Base-by-base conservation (phyloP, 2,797 vertebrate species). In the Thamnophis elegans region DNA sequence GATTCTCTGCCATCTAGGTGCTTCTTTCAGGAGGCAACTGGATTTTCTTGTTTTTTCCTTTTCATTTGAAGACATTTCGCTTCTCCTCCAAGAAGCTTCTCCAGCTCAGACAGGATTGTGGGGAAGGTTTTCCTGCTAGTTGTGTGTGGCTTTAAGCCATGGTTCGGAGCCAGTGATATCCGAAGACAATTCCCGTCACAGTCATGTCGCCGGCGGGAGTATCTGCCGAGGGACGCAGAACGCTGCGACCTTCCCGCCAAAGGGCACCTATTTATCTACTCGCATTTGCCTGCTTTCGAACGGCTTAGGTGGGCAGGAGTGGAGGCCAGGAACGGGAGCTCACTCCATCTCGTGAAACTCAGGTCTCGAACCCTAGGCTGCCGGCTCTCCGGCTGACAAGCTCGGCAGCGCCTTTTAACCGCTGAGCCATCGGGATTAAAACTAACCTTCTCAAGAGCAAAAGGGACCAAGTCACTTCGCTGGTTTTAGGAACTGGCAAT, bases 131-230 rank as follows among this genome's bases (percentile, higher is more conserved):
- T 60, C 58, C 25, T 60, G 25, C 60, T 4, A 10, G 25, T 60
- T 3, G 4, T 14, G 12, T 65, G 11, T 1, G 4, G 13, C 26
- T n/a, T 65, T 65, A 65, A n/a, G 60, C 4, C 28, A 22, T n/a
- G 26, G 1, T n/a, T 12, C 26, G 5, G 12, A n/a, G 0, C 60
- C 60, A 2, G 12, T 0, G 4, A n/a, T 65, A 5, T 13, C 60
- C 28, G 4, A 65, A 65, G 26, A 65, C 60, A 13, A 65, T 65
- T n/a, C 13, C 60, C 12, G 12, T n/a, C 4, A 42, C 4, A 42
- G 26, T 28, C 28, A 65, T 1, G 12, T 1, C 1, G 4, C 60
- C 60, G 12, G 4, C 11, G 3, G 1, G 60, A 28, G 25, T 1
- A 12, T 28, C 28, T 4, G 4, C 26, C 26, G 3, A 62, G 11